Base-by-base conservation (phyloP, 2,797 vertebrate genomes). In the Trachops cirrhosus region DNA sequence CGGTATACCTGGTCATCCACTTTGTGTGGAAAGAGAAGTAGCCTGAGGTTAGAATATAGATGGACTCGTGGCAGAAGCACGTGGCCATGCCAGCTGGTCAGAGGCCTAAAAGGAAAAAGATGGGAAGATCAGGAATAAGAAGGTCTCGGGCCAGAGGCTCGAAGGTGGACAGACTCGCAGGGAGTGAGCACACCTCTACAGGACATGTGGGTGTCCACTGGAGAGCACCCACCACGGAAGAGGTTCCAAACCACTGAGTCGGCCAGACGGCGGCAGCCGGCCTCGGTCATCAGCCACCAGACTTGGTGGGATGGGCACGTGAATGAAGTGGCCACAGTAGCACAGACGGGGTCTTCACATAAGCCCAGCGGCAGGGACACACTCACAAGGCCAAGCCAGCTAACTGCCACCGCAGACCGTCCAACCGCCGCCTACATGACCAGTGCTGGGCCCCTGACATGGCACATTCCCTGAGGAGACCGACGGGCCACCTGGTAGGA, bases 21-120 rank as follows among this genome's bases (percentile, higher is more conserved):
- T 90, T 54, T 67, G 52, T 52, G 19, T 77, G 82, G 67, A 82
- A 89, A 94, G 50, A 90, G 80, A 95, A 80, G 70, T 34, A 57
- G 91, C 50, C 68, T 84, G 80, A 83, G 84, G 77, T 75, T 62
- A 89, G 74, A 91, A 37, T 57, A 80, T 0, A 85, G 44, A 71
- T 32, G 24, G 83, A 52, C n/a, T 85, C 83, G 9, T 44, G 50
- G 48, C 82, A 94, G 77, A 93, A 80, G 54, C 73, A 54, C 48
- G 39, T 70, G 67, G 83, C 50, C 37, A 54, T 48, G 48, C 22
- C 74, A 50, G 57, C 39, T 86, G 57, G 39, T 84, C 73, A 92
- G 84, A n/a, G 52, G 68, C n/a, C 86, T 86, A 80, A 26, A 90
- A 92, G 44, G 78, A 85, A 73, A 88, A 71, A 79, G 41, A 83